A percentile compares a stretch with the other conserved stretches of the same genome.
These are phyloP conservation scores for Steinernema carpocapsae DNA, from an alignment of 2,888 invertebrate species.

Conservation along the genomic window DNA sequence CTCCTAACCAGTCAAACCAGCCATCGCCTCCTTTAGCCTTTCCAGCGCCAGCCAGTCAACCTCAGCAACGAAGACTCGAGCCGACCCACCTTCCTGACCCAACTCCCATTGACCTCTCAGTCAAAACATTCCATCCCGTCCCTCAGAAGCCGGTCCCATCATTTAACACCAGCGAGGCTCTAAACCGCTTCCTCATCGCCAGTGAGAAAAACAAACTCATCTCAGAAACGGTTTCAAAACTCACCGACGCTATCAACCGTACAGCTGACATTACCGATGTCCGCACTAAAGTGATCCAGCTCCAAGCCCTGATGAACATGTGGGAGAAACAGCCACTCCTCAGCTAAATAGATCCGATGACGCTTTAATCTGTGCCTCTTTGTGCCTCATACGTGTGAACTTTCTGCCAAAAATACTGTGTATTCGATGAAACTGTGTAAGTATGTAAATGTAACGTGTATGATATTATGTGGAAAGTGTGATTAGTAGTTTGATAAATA, in stretches of 20 bases:
- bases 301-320: constrained; percentile 1
- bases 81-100: background rate
- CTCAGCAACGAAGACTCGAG: background rate
- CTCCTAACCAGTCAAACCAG: background rate
- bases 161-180: background rate
- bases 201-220: background rate
- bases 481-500: too few relatives aligned
- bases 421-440: background rate
- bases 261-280: background rate
- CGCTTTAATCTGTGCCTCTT: constrained; percentile 33
- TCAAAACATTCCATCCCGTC: background rate
- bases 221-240: background rate
- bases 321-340: background rate
- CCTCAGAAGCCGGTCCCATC: background rate
- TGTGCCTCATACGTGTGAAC: constrained; percentile 22
- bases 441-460: background rate
- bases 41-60: background rate
- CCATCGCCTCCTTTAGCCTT: background rate
- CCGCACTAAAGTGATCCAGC: background rate
- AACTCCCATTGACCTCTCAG: constrained; percentile 7
- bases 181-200: constrained; percentile 18
- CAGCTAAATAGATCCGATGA: background rate
- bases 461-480: too few relatives aligned
- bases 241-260: constrained; percentile 22
- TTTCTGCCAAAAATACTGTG: constrained; percentile 8